Evolutionary conservation across 1,140 invertebrate species (phyloP).

Genomic region (Metopolophium dirhodum): DNA sequence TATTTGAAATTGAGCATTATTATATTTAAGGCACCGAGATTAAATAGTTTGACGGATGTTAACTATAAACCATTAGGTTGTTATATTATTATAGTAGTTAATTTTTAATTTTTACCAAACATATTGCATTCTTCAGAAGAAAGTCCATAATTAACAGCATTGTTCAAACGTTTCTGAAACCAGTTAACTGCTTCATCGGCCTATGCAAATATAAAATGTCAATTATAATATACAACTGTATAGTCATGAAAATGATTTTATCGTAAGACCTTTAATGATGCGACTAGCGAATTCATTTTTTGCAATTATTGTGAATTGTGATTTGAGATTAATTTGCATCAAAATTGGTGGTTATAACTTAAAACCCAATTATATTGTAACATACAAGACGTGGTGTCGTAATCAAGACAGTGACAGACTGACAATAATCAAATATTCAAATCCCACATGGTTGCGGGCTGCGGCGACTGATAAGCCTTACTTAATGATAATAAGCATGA

Average conservation of each 20-base stretch:
- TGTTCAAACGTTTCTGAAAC: constrained; percentile 48
- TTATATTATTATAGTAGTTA: neutral
- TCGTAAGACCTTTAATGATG: constrained; percentile 26
- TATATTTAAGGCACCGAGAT: neutral
- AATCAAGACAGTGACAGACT: no score
- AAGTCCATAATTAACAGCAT: constrained; percentile 40
- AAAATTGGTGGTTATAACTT: no score
- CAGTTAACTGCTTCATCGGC: constrained; percentile 27
- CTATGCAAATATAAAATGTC: neutral
- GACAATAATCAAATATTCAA: no score
- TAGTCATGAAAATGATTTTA: neutral
- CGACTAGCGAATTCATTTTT: neutral
- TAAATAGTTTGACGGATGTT: neutral
- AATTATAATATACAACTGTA: neutral
- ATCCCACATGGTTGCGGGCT: no score
- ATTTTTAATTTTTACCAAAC: constrained; percentile 12
- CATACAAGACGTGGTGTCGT: no score
- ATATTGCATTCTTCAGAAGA: constrained; percentile 22
- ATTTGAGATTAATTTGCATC: no score
- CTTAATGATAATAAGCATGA: no score
- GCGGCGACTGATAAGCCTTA: no score
- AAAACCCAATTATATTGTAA: no score
- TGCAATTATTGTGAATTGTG: neutral
- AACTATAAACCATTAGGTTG: neutral
- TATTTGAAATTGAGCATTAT: neutral